Conservation (phyloP, 2,113 vertebrate genomes). For the Pholis gunnellus region DNA sequence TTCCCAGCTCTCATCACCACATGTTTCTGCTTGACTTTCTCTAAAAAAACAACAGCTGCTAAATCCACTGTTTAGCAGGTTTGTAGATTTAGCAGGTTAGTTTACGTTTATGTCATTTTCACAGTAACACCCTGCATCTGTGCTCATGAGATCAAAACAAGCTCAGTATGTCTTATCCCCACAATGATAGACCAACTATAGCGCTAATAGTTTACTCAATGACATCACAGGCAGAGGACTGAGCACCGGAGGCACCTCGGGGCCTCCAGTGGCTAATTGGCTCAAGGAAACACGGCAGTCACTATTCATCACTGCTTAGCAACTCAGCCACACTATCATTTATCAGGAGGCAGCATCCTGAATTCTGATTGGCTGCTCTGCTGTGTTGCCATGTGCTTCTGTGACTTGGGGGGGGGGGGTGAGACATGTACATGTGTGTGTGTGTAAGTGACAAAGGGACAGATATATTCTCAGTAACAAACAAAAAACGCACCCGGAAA, state of each 20-base stretch:
- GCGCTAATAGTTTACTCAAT: slow-evolving; percentile 29
- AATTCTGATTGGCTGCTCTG: slow-evolving; percentile 64
- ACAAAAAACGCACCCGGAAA: slow-evolving; percentile 13
- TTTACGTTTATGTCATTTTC: not conserved
- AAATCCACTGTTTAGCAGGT: not conserved
- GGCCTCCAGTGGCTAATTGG: slow-evolving; percentile 69
- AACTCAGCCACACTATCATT: slow-evolving; percentile 54
- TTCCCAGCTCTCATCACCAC: not conserved
- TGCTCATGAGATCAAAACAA: not conserved
- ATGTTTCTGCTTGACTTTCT: not conserved
- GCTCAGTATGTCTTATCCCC: not conserved
- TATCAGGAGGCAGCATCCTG: slow-evolving; percentile 54
- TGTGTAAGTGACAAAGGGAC: slow-evolving; percentile 17
- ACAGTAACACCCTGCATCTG: not conserved
- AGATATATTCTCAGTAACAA: slow-evolving; percentile 24
- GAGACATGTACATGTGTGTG: slow-evolving; percentile 10
- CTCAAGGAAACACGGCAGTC: slow-evolving; percentile 53
- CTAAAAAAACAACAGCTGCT: not conserved
- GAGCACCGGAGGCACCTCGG: slow-evolving; percentile 53
- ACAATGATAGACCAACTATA: not conserved
- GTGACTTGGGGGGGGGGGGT: slow-evolving; percentile 26
- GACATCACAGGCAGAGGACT: slow-evolving; percentile 36
- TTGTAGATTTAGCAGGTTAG: not conserved
- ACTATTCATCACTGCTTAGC: slow-evolving; percentile 71
- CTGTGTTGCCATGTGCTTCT: slow-evolving; percentile 73